Percentiles rank a stretch among this genome's conserved stretches.
Conservation (phyloP, 2,797 vertebrate species). For the Bryconaethiops microstoma region DNA sequence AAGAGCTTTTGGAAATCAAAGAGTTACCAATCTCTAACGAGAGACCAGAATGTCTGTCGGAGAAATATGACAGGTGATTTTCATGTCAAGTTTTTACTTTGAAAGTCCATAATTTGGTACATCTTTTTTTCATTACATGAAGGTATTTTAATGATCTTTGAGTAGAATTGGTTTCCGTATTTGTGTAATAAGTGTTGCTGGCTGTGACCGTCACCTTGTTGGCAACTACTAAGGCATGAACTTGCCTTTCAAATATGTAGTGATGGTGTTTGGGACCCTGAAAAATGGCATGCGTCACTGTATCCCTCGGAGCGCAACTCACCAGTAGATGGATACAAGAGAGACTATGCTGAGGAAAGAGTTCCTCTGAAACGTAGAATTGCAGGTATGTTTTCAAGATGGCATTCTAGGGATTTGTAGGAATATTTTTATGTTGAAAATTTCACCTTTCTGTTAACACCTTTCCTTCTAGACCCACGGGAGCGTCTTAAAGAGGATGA, state of each 20-base stretch:
- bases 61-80: conserved; percentile 96
- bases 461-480: conserved; percentile 84
- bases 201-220: not conserved
- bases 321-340: conserved; percentile 89
- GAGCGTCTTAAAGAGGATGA: conserved; percentile 97
- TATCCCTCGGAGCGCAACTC: conserved; percentile 93
- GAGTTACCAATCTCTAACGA: conserved; percentile 91
- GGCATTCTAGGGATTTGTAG: not conserved
- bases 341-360: conserved; percentile 87
- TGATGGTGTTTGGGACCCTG: conserved; percentile 98
- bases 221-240: conserved; percentile 4
- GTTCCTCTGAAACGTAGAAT: conserved; percentile 89
- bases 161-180: not conserved
- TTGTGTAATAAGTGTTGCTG: not conserved
- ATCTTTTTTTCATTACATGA: not conserved
- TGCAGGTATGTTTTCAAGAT: conserved; percentile 76
- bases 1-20: conserved; percentile 95
- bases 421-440: not conserved
- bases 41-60: conserved; percentile 92
- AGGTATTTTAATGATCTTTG: not conserved
- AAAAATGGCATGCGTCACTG: conserved; percentile 97
- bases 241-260: conserved; percentile 67
- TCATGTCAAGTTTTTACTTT: too few relatives aligned
- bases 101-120: too few relatives aligned
- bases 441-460: not conserved